phyloP scores from a whole-genome alignment of 2,797 vertebrate species.

The Phylloscopus collybita region DNA sequence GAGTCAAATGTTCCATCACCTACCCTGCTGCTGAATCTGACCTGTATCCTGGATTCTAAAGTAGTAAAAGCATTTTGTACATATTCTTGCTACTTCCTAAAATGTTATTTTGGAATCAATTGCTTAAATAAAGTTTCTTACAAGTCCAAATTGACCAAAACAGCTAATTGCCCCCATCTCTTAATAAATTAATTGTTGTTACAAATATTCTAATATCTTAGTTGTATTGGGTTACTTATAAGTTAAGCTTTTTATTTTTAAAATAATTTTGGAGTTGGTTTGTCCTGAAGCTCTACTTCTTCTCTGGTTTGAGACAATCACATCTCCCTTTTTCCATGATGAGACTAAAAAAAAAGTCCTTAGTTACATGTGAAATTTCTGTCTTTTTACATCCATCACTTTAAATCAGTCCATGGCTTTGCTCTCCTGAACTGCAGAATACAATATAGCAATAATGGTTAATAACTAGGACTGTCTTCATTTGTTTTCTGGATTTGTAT shows the following conservation, averaged over 20 bases:
- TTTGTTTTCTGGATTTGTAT: neutral
- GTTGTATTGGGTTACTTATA: neutral
- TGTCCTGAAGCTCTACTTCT: neutral
- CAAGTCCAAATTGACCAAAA: neutral
- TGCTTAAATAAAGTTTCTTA: neutral
- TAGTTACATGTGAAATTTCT: neutral
- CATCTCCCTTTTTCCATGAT: neutral
- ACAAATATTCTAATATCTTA: neutral
- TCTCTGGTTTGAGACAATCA: neutral
- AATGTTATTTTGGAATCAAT: neutral
- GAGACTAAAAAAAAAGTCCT: neutral
- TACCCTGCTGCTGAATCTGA: neutral
- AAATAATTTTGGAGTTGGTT: neutral
- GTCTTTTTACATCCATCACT: neutral
- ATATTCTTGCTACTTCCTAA: neutral
- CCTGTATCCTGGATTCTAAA: neutral
- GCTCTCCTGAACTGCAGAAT: neutral
- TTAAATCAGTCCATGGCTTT: neutral
- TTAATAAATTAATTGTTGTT: neutral
- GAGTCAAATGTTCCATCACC: accelerated
- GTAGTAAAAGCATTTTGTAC: neutral
- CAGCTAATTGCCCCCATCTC: neutral
- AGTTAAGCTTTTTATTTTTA: neutral
- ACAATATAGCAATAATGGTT: neutral
- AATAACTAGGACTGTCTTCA: neutral